Evolutionary conservation across 2,797 vertebrate species (phyloP), one percentile per base, ranked within the genome.

Genomic region (Bradypodion pumilum): DNA sequence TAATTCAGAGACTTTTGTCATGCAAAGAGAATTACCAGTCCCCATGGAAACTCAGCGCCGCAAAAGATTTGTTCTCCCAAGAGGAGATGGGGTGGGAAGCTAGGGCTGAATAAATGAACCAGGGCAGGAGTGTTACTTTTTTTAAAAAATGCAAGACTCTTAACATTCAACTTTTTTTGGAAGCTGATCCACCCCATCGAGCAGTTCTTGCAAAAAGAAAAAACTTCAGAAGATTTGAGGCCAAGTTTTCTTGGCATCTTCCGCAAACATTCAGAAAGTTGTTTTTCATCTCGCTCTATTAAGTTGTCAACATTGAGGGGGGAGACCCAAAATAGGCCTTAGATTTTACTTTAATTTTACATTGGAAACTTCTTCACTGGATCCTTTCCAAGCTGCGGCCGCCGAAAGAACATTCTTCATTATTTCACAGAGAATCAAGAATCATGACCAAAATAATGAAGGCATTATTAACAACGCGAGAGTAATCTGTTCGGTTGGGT

Each of bases 1-100:
- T 90, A 92, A 5, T 72, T 74, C 42, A 60, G 78, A 87, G 88
- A 73, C 78, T 68, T 92, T 93, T 89, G 87, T 86, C 86, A 89
- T 76, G 68, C 86, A 86, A 87, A 92, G 90, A 42, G 44, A 74
- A 56, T 88, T 79, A 69, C 86, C 79, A 59, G 84, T 91, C 84
- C 78, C 85, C 74, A 75, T 90, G 83, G 92, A 93, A 91, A 93
- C 74, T 0, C 89, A 8, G 5, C 0, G 2, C 89, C 85, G 94
- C 91, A 90, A 92, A 93, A 93, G 92, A 76, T 37, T 3, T 60
- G 85, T 76, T 87, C 62, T 87, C 27, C 60, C 74, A 78, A 44
- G 2, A 78, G 35, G 62, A n/a, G 5, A 42, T 37, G 25, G 27
- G 2, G 49, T 21, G 7, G 74, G 63, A 29, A 77, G 62, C 21